Evolutionary conservation across 2,113 vertebrate genomes (phyloP), one percentile per base, ranked within the genome.

Genomic region (Callipepla californica): DNA sequence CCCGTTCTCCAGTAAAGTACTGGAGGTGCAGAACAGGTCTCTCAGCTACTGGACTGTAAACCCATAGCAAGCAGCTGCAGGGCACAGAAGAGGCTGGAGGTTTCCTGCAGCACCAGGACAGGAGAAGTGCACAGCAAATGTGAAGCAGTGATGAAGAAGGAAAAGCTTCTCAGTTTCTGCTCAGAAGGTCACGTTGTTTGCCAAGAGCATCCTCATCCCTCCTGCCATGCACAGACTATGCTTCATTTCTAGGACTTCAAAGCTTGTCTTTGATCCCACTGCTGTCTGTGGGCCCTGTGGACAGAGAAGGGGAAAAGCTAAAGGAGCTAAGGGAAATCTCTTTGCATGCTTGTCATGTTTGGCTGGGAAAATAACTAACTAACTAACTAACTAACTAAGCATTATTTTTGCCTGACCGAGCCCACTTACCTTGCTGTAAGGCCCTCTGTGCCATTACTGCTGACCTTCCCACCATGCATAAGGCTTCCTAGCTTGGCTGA

Each of bases 371-470:
- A 6, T 4, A 0, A 1, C 36, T 48, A 19, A 6, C 80, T 4
- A 0, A 1, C 36, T 48, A 19, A 6, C 80, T 66, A 44, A 6
- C 5, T 6, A 50, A 51, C 26, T 40, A 51, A 15, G 50, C 50
- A 51, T 2, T 90, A 51, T 2, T 90, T 92, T 80, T 89, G 50
- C 15, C 77, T 76, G 18, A 68, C 51, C 44, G 53, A 62, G 74
- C 26, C n/a, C 21, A 30, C 38, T 76, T 63, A 44, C 21, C 32
- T 55, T 73, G 4, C 48, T 95, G 28, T 28, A 69, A 61, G 48
- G 21, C 4, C 20, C 38, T 58, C 28, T 79, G 4, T 61, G n/a
- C 34, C 50, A 20, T 74, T 74, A 84, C 38, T n/a, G 66, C 26
- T 53, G 55, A 47, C 26, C 51, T 77, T 92, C 36, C 65, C 16